Evolutionary conservation across 2,888 invertebrate species (phyloP).

Genomic region (Carpatolechia fugitivella): DNA sequence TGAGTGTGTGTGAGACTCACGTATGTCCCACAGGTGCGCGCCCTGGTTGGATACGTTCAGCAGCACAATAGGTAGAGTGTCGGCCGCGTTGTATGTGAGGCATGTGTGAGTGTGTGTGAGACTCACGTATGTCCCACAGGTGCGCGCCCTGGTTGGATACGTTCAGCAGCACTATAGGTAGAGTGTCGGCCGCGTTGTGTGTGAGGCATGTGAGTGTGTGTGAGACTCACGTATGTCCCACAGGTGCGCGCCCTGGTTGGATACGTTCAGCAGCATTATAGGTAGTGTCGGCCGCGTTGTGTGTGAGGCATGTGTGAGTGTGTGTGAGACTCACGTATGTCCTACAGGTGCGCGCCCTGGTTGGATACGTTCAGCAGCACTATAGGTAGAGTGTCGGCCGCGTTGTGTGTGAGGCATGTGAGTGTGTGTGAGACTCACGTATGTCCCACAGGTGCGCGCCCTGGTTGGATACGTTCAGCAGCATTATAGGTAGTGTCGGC

Average conservation of each 20-base stretch:
- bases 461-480: not conserved
- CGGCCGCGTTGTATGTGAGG: not conserved
- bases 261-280: not conserved
- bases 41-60: too few species aligned
- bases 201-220: not conserved
- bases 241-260: not conserved
- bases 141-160: not conserved
- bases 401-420: not conserved
- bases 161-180: not conserved
- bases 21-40: not conserved
- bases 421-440: not conserved
- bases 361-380: not conserved
- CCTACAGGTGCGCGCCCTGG: not conserved
- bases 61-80: too few species aligned
- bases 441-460: not conserved
- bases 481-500: too few species aligned
- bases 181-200: not conserved
- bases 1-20: not conserved
- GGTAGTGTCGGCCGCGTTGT: not conserved
- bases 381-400: not conserved
- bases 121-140: not conserved
- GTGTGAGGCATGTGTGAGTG: not conserved
- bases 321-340: not conserved
- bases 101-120: not conserved
- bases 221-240: not conserved